Evolutionary conservation across 1,140 invertebrate species (phyloP), one percentile per base, ranked within the genome.

Genomic region (Tetraneura akinire): DNA sequence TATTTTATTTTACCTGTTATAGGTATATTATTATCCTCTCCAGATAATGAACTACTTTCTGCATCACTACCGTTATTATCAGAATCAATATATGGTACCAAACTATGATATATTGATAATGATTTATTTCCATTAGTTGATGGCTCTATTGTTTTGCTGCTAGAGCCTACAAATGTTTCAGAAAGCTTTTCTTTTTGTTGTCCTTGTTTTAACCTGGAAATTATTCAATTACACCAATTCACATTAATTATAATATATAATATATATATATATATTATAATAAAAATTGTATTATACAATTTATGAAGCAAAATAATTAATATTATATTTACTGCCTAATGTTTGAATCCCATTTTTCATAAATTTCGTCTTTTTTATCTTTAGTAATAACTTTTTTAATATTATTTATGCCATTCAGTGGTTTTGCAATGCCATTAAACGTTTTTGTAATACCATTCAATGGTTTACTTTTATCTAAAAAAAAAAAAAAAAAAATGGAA

Each of bases 81-180:
- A 21, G 80, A 81, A 37, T 73, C 70, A 29, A 81, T 78, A 45
- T 81, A 81, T 18, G 80, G 80, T 10, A 81, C 80, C 53, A 81
- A 53, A 14, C 71, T 81, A 42, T 62, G 78, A 32, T 32, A 80
- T 1, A 29, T 62, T n/a, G 60, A 26, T 1, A 47, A 53, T n/a
- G 55, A 32, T 74, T 66, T 70, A 8, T 23, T 21, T 37, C 21
- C 23, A 49, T 62, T 68, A 55, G 11, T 68, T 9, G 10, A 16
- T 68, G 49, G 6, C 42, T 80, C 78, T 18, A 49, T 16, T 21
- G 57, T 23, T 80, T 70, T 80, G 29, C 26, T 51, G 53, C 16
- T 42, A 11, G 62, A 26, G 23, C 29, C 49, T 3, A n/a, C 29
- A 13, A 32, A 14, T 42, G 6, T 9, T 21, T 78, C 55, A 21